phyloP scores from a whole-genome alignment of 2,888 invertebrate genomes.

The Gibbula magus region DNA sequence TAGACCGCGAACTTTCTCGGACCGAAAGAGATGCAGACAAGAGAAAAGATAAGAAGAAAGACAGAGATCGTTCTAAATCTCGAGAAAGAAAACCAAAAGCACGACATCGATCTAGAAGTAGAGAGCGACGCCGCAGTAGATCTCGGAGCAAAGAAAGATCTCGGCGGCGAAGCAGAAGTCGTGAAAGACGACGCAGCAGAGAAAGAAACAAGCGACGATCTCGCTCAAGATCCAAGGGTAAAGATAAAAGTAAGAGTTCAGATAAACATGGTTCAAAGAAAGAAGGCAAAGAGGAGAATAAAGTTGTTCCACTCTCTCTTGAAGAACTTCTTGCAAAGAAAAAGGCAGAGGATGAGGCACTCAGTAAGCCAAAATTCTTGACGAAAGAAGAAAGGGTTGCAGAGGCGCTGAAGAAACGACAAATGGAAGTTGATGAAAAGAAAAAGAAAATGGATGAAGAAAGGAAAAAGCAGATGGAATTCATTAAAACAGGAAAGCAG shows the following conservation, averaged over 20 bases:
- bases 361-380: constrained; percentile 96
- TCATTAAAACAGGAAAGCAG: constrained; percentile 75
- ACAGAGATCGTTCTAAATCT: constrained; percentile 34
- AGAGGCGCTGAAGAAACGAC: constrained; percentile 90
- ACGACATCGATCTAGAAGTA: constrained; percentile 46
- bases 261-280: constrained; percentile 23
- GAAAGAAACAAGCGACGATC: constrained; percentile 48
- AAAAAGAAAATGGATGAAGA: constrained; percentile 84
- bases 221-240: constrained; percentile 32
- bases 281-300: constrained; percentile 64
- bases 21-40: neutral
- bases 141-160: constrained; percentile 33
- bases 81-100: constrained; percentile 54
- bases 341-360: constrained; percentile 94
- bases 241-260: constrained; percentile 25
- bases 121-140: constrained; percentile 32
- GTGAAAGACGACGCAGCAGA: constrained; percentile 50
- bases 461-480: constrained; percentile 80
- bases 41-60: constrained; percentile 16
- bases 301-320: constrained; percentile 88
- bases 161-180: constrained; percentile 43
- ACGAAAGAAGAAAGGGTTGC: constrained; percentile 96
- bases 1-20: neutral
- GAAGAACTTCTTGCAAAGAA: constrained; percentile 97
- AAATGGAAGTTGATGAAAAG: constrained; percentile 89